Conservation (phyloP, 2,888 invertebrate species). For the Apamea anceps region DNA sequence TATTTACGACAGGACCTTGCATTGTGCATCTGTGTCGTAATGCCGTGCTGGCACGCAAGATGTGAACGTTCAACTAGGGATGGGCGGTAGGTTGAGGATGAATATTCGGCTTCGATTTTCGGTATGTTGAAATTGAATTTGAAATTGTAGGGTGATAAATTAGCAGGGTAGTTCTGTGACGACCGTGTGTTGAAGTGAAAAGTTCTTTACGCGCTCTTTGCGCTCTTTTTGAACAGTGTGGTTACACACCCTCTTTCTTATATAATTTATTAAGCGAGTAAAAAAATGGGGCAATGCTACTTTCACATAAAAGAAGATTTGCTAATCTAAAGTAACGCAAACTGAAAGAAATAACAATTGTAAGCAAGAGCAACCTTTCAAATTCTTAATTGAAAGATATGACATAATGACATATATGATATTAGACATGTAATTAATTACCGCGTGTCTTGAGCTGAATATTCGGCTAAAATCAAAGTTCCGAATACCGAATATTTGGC, state of each 20-base stretch:
- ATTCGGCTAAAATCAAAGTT: not conserved
- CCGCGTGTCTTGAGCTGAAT: not conserved
- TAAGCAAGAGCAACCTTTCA: not conserved
- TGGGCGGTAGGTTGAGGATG: not conserved
- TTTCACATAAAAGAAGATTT: not conserved
- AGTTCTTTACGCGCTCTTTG: not conserved
- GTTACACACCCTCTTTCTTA: not conserved
- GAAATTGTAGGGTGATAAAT: not conserved
- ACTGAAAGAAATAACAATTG: too few species aligned
- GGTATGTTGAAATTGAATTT: not conserved
- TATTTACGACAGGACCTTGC: constrained; percentile 63
- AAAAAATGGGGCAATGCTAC: not conserved
- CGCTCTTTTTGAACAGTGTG: not conserved
- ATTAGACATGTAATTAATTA: not conserved
- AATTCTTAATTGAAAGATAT: not conserved
- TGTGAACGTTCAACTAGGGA: constrained; percentile 22
- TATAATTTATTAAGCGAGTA: not conserved
- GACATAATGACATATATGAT: too few species aligned
- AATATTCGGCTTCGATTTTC: constrained; percentile 23
- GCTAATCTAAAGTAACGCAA: not conserved
- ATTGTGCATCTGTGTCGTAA: constrained; percentile 63
- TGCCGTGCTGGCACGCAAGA: constrained; percentile 59
- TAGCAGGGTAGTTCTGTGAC: not conserved
- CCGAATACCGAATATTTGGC: constrained; percentile 18
- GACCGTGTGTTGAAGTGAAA: not conserved